Percentiles rank a stretch among this genome's conserved stretches.
phyloP scores from a whole-genome alignment of 37 sponge, comb jelly and placozoan genomes.

The Dysidea cf. avara region DNA sequence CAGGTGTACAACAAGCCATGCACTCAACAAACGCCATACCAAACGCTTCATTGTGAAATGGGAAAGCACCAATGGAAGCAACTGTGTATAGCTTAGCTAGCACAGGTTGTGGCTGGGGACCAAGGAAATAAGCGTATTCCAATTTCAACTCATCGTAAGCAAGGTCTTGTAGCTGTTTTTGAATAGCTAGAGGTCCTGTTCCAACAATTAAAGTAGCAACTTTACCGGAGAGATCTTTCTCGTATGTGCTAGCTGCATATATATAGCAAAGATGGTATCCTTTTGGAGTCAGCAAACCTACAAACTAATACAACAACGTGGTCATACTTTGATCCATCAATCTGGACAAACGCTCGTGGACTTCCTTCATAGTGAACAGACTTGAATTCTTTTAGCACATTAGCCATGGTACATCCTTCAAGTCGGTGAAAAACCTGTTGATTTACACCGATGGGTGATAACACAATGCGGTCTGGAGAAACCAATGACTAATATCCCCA shows the following conservation, averaged over 20 bases:
- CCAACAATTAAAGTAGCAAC: not conserved
- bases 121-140: not conserved
- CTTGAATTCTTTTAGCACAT: not conserved
- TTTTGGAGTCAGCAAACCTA: not conserved
- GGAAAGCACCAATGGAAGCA: not conserved
- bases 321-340: not conserved
- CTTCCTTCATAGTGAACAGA: constrained; percentile 13
- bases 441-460: not conserved
- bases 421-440: not conserved
- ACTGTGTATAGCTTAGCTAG: constrained; percentile 6
- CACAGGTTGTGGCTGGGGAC: not conserved
- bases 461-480: not conserved
- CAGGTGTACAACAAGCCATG: constrained; percentile 17
- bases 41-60: constrained; percentile 2
- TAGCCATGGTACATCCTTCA: not conserved
- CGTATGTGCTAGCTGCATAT: not conserved
- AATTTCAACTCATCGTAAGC: not conserved
- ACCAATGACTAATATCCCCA: not conserved
- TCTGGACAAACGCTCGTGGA: not conserved
- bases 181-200: not conserved
- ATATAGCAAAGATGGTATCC: not conserved
- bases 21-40: constrained; percentile 1
- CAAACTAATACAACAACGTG: not conserved
- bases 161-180: constrained; percentile 1
- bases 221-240: not conserved